Base-by-base conservation (phyloP, 2,888 invertebrate species). In the Dryomyza anilis region DNA sequence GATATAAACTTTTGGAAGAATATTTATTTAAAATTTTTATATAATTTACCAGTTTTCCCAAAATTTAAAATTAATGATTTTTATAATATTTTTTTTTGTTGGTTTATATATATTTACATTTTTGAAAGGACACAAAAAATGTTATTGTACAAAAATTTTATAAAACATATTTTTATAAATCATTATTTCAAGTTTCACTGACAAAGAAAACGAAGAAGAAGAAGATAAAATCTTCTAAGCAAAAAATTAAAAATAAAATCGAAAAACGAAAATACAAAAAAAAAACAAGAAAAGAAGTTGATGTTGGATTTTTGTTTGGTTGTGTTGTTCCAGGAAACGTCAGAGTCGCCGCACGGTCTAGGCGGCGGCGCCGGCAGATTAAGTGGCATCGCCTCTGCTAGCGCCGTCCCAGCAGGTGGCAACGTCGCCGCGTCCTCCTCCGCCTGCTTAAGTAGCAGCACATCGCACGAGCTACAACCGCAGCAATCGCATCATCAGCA, bases 241-340 rank as follows among this genome's bases (percentile, higher is more conserved):
- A 61, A 69, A 74, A 74, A 70, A 68, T 69, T 67, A 67, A 71
- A 69, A 61, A 69, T 60, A 66, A 66, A 65, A 71, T 71, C 69
- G 69, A 69, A 70, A 65, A 64, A 58, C 63, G 52, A 23, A 48
- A 69, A 66, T 67, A 58, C 33, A 33, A 65, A 69, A 65, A 61
- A 67, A 45, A 65, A 59, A 65, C 70, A 74, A 74, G 71, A 76
- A 83, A 82, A 89, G 90, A 92, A 93, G 93, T 93, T 93, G 93
- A 93, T 93, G 93, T 79, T 93, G 92, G 92, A 83, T 83, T 84
- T 86, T 88, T 89, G 89, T 89, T 89, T 90, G 92, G 91, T 79
- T 61, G 79, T n/a, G n/a, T 93, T 81, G 81, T 93, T 92, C 92
- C 94, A 94, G 94, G 93, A 93, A 89, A 86, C 87, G 86, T 83